phyloP scores from a whole-genome alignment of 1,140 invertebrate species.

The Drosophila varians region DNA sequence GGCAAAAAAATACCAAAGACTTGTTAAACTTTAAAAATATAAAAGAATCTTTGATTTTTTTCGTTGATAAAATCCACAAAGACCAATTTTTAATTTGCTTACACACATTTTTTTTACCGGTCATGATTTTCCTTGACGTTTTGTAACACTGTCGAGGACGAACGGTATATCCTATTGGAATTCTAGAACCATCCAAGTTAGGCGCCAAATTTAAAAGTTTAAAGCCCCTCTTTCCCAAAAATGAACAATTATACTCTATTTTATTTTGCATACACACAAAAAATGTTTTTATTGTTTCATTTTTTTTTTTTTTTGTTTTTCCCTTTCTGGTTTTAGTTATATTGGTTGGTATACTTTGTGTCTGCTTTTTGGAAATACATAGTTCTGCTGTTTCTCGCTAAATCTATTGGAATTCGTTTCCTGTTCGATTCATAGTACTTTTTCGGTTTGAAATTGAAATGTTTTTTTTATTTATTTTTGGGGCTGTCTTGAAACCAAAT shows the following conservation, averaged over 20 bases:
- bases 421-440: slow-evolving; percentile 9
- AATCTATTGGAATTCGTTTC: slow-evolving; percentile 43
- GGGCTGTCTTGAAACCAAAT: slow-evolving; percentile 66
- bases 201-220: not conserved
- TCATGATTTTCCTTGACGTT: not conserved
- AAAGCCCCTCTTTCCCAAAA: not conserved
- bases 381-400: slow-evolving; percentile 25
- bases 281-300: slow-evolving; percentile 72
- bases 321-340: slow-evolving; percentile 17
- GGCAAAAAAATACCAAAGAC: no score
- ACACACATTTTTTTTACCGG: no score
- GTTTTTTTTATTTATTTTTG: slow-evolving; percentile 30
- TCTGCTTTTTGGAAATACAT: slow-evolving; percentile 46
- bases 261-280: slow-evolving; percentile 72
- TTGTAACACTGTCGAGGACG: not conserved
- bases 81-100: no score
- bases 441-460: slow-evolving; percentile 21
- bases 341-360: slow-evolving; percentile 47
- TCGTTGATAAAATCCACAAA: no score
- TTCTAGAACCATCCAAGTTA: not conserved
- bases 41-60: no score
- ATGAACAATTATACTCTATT: not conserved
- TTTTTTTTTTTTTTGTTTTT: slow-evolving; percentile 46
- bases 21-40: no score
- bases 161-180: not conserved